These are phyloP conservation scores for Altica lythri DNA, from an alignment of 2,888 invertebrate genomes.

Conservation along the genomic window DNA sequence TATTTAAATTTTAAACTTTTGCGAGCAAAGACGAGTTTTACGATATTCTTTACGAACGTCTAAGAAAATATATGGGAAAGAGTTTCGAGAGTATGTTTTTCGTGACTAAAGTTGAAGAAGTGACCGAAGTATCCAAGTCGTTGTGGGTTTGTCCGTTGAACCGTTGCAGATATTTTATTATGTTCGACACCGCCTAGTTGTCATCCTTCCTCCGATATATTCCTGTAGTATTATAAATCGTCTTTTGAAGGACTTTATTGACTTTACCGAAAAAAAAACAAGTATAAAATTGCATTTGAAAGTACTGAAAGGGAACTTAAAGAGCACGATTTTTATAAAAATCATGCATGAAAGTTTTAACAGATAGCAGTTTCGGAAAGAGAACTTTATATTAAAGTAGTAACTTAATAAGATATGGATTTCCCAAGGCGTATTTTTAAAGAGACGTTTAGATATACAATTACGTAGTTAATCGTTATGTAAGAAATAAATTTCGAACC, in stretches of 20 bases:
- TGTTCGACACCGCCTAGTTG: slow-evolving; percentile 17
- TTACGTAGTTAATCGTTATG: too few species aligned
- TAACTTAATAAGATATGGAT: too few species aligned
- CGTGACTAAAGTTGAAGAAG: slow-evolving; percentile 18
- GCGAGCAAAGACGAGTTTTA: slow-evolving; percentile 6
- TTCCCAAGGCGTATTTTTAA: too few species aligned
- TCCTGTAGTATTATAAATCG: slow-evolving; percentile 9
- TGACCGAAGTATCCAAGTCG: slow-evolving; percentile 19
- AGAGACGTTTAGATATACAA: too few species aligned
- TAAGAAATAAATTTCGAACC: too few species aligned
- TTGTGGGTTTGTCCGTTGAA: slow-evolving; percentile 16
- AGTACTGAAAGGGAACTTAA: too few species aligned
- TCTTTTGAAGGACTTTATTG: slow-evolving; percentile 8
- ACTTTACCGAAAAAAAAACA: background rate
- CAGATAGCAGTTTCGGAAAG: too few species aligned
- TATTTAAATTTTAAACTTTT: slow-evolving; percentile 1
- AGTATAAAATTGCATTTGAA: background rate
- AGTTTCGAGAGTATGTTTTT: slow-evolving; percentile 22
- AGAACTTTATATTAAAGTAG: too few species aligned
- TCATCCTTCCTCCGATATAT: slow-evolving; percentile 15
- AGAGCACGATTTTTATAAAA: too few species aligned
- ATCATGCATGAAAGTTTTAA: too few species aligned
- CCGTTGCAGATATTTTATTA: slow-evolving; percentile 15
- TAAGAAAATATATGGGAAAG: slow-evolving; percentile 11
- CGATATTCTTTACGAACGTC: slow-evolving; percentile 9